Percentiles rank a stretch among this genome's conserved stretches.
Evolutionary conservation across 2,888 invertebrate species (phyloP).

Genomic region (Tachina fera): DNA sequence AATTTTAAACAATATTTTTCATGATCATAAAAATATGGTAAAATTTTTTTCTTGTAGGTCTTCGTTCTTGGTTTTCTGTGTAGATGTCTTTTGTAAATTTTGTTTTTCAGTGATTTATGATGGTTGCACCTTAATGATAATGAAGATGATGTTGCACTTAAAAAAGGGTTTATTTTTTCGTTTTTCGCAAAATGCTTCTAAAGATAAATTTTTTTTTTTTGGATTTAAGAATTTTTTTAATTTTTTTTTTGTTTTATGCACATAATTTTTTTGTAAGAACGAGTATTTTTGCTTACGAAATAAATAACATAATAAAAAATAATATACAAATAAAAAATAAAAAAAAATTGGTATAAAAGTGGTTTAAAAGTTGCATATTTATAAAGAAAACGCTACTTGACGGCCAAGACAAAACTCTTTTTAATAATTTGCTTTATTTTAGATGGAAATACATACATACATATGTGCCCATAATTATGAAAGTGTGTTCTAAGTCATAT

Average conservation of each 20-base stretch:
- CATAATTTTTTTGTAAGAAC: not conserved
- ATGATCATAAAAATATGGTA: conserved; percentile 40
- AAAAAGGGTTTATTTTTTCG: not conserved
- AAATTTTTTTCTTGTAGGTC: not conserved
- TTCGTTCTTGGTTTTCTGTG: conserved; percentile 13
- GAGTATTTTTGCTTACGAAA: conserved; percentile 24
- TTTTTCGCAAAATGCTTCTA: not conserved
- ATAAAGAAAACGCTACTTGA: not conserved
- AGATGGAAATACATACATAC: not conserved
- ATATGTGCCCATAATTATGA: too few species aligned
- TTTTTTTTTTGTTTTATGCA: not conserved
- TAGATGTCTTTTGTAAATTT: not conserved
- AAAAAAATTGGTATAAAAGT: not conserved
- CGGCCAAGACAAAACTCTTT: too few species aligned
- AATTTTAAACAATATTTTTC: conserved; percentile 30
- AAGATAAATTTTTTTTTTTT: conserved; percentile 10
- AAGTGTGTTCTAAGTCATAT: too few species aligned
- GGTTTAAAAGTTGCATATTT: conserved; percentile 10
- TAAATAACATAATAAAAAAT: conserved; percentile 1
- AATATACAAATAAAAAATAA: not conserved
- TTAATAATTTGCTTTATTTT: not conserved
- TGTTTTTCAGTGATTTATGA: conserved; percentile 60
- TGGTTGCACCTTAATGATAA: conserved; percentile 54
- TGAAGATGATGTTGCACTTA: conserved; percentile 62
- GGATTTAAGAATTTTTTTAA: conserved; percentile 1